Evolutionary conservation across 2,113 vertebrate species (phyloP), one percentile per base, ranked within the genome.

Genomic region (Halichoeres trimaculatus): DNA sequence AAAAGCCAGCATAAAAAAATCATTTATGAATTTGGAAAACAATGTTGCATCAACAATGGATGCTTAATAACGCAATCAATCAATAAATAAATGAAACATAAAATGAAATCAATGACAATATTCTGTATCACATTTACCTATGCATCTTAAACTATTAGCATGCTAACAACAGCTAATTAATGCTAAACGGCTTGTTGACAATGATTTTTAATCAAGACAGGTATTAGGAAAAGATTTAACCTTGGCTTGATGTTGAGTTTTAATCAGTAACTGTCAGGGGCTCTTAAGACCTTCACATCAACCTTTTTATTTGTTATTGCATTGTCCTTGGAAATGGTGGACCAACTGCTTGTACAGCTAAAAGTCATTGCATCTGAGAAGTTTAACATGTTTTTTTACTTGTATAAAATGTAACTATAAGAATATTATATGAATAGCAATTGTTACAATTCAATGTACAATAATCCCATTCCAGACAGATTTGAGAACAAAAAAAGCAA

Each of bases 391-490:
- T 30, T 36, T 19, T 6, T 23, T 47, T 3, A 59, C 55, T 13
- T 7, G 17, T 0, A 35, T 2, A 10, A 24, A 5, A 12, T 34
- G 30, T 1, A 6, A 13, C 48, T 64, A 22, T n/a, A 54, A 48
- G 13, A 23, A 51, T 19, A 48, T 7, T 63, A 35, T 47, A 71
- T 56, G 22, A n/a, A 35, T 16, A 30, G 8, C 9, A 11, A 17
- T 34, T 19, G 10, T 9, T 9, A 12, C 14, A 62, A 34, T 8
- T 45, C 8, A 34, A 43, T 38, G 13, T n/a, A 38, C 54, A 10
- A 50, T 65, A 67, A 10, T 71, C 62, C 19, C 30, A 5, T 60
- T 34, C 8, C 64, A 74, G 36, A 54, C 14, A 63, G 54, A 50
- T 43, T 74, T 54, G 41, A 76, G 66, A 36, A 69, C 61, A 55